These are phyloP conservation scores for Pygmarrhopalites habei DNA, from an alignment of 1,140 invertebrate genomes.

Conservation along the genomic window DNA sequence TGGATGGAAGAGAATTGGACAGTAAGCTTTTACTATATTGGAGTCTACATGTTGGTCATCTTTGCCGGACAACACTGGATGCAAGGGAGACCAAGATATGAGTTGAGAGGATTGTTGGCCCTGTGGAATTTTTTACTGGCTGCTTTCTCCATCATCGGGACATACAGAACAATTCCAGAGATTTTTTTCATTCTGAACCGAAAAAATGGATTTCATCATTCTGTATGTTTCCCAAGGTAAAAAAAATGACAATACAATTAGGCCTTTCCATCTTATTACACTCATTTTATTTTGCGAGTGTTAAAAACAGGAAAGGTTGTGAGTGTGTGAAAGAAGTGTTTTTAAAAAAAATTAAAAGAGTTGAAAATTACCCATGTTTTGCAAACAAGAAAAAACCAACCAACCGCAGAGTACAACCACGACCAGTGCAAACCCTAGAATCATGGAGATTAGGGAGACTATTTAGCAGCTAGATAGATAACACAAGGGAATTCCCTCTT, in stretches of 20 bases:
- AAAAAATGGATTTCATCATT: slow-evolving; percentile 50
- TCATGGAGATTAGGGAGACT: too few relatives aligned
- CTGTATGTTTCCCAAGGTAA: slow-evolving; percentile 48
- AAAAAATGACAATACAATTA: slow-evolving; percentile 30
- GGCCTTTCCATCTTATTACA: not conserved
- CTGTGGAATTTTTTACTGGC: slow-evolving; percentile 38
- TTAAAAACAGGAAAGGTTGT: too few relatives aligned
- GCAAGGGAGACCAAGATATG: slow-evolving; percentile 22
- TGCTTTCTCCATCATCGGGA: slow-evolving; percentile 35
- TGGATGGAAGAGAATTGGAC: slow-evolving; percentile 55
- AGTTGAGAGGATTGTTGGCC: slow-evolving; percentile 26
- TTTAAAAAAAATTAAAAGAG: too few relatives aligned
- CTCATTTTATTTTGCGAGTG: too few relatives aligned
- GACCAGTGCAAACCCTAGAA: too few relatives aligned
- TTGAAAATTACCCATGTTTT: too few relatives aligned
- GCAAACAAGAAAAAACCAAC: too few relatives aligned
- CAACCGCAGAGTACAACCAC: too few relatives aligned
- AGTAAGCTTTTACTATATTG: slow-evolving; percentile 45
- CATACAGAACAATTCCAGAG: slow-evolving; percentile 35
- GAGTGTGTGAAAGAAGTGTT: too few relatives aligned
- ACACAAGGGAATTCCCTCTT: too few relatives aligned
- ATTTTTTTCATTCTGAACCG: slow-evolving; percentile 43
- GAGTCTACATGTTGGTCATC: slow-evolving; percentile 30
- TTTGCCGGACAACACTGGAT: slow-evolving; percentile 36
- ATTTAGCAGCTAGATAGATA: too few relatives aligned